Conservation (phyloP, 2,797 vertebrate species). For the Gadopsis bispinosus region DNA sequence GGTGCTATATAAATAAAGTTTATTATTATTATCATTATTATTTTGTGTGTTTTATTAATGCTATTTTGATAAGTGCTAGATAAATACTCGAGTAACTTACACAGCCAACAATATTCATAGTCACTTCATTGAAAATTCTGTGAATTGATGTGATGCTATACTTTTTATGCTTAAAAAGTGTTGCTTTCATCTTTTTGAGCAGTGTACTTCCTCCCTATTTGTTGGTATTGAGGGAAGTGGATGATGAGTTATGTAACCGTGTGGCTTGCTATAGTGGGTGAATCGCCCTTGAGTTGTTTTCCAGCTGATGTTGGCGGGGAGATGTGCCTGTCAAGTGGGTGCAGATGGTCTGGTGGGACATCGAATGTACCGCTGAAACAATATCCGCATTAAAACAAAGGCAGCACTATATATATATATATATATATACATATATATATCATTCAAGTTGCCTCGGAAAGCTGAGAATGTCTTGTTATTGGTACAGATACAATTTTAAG, state of each 20-base stretch:
- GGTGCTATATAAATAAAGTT: no score
- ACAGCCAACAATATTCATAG: background rate
- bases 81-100: background rate
- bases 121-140: no score
- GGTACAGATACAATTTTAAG: no score
- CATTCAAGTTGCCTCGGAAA: no score
- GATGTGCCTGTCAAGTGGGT: slow-evolving; percentile 55
- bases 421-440: no score
- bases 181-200: no score
- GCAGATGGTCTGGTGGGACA: slow-evolving; percentile 61
- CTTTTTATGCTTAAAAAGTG: no score
- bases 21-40: no score
- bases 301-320: slow-evolving; percentile 56
- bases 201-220: background rate
- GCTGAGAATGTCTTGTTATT: no score
- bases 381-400: slow-evolving; percentile 19
- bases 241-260: background rate
- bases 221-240: background rate
- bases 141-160: no score
- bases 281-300: slow-evolving; percentile 49
- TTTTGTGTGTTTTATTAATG: no score
- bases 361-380: slow-evolving; percentile 18
- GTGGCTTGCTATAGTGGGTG: slow-evolving; percentile 2
- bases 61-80: background rate
- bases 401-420: no score